Evolutionary conservation across 2,113 vertebrate species (phyloP).

Genomic region (Mustelus asterias): DNA sequence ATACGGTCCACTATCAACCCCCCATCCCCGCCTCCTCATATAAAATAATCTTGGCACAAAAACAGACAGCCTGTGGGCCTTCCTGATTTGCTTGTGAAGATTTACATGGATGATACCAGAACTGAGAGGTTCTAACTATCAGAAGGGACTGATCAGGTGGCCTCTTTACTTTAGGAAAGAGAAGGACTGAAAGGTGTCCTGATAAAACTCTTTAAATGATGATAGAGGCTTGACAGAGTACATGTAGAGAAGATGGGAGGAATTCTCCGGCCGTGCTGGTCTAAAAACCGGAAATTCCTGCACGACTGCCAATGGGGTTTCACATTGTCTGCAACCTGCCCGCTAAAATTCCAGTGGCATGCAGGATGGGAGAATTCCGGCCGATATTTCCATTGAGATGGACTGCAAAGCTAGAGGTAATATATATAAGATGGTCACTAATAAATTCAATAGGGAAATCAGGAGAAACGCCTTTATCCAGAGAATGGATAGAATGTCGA

Average conservation of each 20-base stretch:
- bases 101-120: neutral
- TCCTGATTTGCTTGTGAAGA: neutral
- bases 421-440: neutral
- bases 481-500: neutral
- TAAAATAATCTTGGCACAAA: neutral
- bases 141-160: neutral
- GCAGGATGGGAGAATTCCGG: too few species aligned
- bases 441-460: neutral
- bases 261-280: too few species aligned
- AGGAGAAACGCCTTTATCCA: neutral
- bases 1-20: neutral
- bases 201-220: neutral
- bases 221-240: neutral
- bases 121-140: neutral
- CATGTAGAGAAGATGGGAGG: neutral
- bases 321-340: too few species aligned
- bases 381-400: neutral
- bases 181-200: neutral
- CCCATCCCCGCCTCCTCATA: neutral
- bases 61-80: neutral
- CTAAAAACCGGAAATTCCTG: too few species aligned
- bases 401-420: neutral
- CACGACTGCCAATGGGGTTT: too few species aligned
- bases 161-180: neutral
- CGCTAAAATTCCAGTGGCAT: too few species aligned